phyloP scores from a whole-genome alignment of 2,113 vertebrate species.

The Channa maculata region DNA sequence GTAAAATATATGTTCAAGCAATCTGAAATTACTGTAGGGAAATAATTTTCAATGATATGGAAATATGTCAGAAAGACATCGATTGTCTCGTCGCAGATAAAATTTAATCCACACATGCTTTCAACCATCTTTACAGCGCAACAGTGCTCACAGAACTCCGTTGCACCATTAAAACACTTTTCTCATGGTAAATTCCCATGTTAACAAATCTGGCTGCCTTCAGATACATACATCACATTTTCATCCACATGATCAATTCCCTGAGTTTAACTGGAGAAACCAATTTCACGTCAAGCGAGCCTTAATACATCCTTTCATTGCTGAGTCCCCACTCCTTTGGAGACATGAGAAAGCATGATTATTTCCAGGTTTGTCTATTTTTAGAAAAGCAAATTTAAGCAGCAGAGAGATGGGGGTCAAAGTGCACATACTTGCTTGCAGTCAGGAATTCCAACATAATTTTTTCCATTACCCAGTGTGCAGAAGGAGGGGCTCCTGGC shows the following conservation, averaged over 20 bases:
- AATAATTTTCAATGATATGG: constrained; percentile 41
- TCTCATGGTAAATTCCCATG: constrained; percentile 63
- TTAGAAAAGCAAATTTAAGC: constrained; percentile 79
- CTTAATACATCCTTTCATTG: constrained; percentile 25
- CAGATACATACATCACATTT: constrained; percentile 30
- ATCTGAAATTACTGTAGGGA: not conserved
- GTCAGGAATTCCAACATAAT: constrained; percentile 87
- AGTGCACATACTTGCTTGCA: constrained; percentile 87
- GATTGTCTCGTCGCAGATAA: constrained; percentile 13
- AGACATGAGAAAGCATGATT: constrained; percentile 66
- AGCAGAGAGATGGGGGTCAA: constrained; percentile 81
- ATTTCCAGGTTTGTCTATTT: constrained; percentile 86
- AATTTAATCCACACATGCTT: not conserved
- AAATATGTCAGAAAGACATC: constrained; percentile 31
- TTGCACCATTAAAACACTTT: constrained; percentile 25
- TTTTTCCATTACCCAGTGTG: constrained; percentile 89
- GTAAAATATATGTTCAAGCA: constrained; percentile 3
- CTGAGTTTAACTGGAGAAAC: constrained; percentile 8
- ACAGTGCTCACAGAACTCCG: not conserved
- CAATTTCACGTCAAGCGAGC: not conserved
- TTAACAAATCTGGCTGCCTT: constrained; percentile 39
- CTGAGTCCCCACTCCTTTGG: constrained; percentile 51
- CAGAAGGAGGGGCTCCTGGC: constrained; percentile 77
- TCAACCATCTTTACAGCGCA: not conserved
- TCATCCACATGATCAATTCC: constrained; percentile 23